These are phyloP conservation scores for Trichonephila clavipes DNA, from an alignment of 1,140 invertebrate genomes.

Conservation along the genomic window DNA sequence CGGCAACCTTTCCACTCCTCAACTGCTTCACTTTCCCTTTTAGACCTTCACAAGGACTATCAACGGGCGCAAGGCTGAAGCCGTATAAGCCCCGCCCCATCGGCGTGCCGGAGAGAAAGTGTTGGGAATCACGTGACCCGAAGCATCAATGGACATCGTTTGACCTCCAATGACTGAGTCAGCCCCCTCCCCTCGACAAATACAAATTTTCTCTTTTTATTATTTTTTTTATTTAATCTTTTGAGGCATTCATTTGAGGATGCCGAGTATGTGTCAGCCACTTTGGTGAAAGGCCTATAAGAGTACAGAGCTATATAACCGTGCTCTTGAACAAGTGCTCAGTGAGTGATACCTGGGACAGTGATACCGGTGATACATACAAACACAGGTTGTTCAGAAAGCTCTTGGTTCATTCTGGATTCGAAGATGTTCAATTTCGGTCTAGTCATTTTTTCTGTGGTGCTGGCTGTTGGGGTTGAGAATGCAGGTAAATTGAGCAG, in stretches of 20 bases:
- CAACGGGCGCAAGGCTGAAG: slow-evolving; percentile 27
- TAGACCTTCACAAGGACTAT: slow-evolving; percentile 66
- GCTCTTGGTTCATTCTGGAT: background rate
- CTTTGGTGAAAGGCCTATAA: slow-evolving; percentile 6
- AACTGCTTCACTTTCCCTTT: slow-evolving; percentile 48
- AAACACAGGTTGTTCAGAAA: background rate
- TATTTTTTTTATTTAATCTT: background rate
- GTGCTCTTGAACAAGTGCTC: background rate
- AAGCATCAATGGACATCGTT: slow-evolving; percentile 59
- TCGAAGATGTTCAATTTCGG: background rate
- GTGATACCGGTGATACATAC: background rate
- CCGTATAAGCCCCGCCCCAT: background rate
- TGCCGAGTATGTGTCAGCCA: background rate
- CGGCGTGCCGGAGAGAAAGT: slow-evolving; percentile 9
- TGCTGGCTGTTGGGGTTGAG: background rate
- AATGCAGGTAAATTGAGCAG: background rate
- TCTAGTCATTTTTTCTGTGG: background rate
- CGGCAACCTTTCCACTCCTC: background rate
- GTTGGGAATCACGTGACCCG: slow-evolving; percentile 45
- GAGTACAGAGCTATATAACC: slow-evolving; percentile 25
- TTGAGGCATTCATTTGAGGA: slow-evolving; percentile 35
- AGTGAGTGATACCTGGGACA: background rate
- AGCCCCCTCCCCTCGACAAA: background rate
- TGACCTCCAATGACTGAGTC: slow-evolving; percentile 55
- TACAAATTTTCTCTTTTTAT: slow-evolving; percentile 35